These are phyloP conservation scores for Epiperipatus broadwayi DNA, from an alignment of 2,888 invertebrate species.

Conservation along the genomic window DNA sequence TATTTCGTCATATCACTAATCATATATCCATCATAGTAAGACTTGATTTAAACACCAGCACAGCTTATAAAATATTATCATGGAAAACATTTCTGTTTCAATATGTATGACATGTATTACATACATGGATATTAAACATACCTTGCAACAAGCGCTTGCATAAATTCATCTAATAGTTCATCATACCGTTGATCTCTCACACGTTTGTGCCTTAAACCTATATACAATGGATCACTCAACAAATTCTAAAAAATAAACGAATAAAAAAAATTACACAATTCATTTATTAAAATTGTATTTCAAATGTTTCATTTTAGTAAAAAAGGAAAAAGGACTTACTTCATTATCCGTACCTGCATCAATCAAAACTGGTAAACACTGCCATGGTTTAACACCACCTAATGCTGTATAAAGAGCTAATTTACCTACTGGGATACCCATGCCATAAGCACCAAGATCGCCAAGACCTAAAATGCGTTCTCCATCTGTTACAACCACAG, in stretches of 20 bases:
- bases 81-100: neutral
- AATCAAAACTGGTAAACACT: conserved; percentile 79
- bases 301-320: neutral
- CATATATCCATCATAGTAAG: too few species aligned
- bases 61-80: too few species aligned
- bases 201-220: conserved; percentile 69
- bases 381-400: conserved; percentile 84
- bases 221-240: conserved; percentile 80
- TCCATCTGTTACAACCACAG: conserved; percentile 80
- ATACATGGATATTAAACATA: too few species aligned
- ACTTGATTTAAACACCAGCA: too few species aligned
- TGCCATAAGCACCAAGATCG: conserved; percentile 88
- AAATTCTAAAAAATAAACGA: conserved; percentile 39
- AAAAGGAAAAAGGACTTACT: conserved; percentile 33
- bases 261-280: conserved; percentile 12
- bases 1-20: too few species aligned
- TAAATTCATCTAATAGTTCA: conserved; percentile 88
- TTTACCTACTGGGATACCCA: conserved; percentile 98
- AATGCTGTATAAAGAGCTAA: conserved; percentile 87
- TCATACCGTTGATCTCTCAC: conserved; percentile 68
- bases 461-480: conserved; percentile 93
- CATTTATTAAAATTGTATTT: conserved; percentile 1
- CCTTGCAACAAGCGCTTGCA: conserved; percentile 58
- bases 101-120: too few species aligned
- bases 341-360: conserved; percentile 86